Percentiles rank a stretch among this genome's conserved stretches.
phyloP scores from a whole-genome alignment of 2,888 invertebrate species.

The Eudemis profundana region DNA sequence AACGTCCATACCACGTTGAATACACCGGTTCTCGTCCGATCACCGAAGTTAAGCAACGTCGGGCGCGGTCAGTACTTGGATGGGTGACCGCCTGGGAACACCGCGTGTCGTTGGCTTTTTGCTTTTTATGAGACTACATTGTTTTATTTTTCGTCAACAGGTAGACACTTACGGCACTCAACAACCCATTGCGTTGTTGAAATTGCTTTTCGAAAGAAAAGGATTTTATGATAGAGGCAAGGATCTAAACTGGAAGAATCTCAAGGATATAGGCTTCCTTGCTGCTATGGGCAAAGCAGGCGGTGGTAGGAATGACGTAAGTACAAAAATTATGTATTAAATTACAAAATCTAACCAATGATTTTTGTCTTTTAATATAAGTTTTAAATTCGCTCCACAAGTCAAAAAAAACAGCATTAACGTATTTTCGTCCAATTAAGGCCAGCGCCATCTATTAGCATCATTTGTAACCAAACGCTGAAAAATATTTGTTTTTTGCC shows the following conservation, averaged over 20 bases:
- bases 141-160: conserved; percentile 53
- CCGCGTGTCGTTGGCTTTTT: conserved; percentile 46
- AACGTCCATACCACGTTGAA: conserved; percentile 42
- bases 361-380: too few species aligned
- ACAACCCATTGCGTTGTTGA: conserved; percentile 96
- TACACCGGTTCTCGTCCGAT: conserved; percentile 54
- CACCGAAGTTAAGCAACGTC: conserved; percentile 55
- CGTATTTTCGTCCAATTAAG: too few species aligned
- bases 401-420: too few species aligned
- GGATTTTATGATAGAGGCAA: conserved; percentile 96
- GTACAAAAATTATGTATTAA: conserved; percentile 42
- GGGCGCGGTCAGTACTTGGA: conserved; percentile 55
- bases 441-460: too few species aligned
- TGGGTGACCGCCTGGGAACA: conserved; percentile 54
- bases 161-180: conserved; percentile 95
- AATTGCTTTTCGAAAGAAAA: conserved; percentile 93
- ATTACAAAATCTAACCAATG: too few species aligned
- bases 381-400: too few species aligned
- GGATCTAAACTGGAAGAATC: conserved; percentile 94
- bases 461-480: too few species aligned
- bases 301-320: conserved; percentile 92
- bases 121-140: background rate
- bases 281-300: conserved; percentile 95
- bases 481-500: too few species aligned
- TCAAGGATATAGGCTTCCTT: conserved; percentile 92